Conservation (phyloP, 2,888 invertebrate genomes). For the Drosophila borealis region DNA sequence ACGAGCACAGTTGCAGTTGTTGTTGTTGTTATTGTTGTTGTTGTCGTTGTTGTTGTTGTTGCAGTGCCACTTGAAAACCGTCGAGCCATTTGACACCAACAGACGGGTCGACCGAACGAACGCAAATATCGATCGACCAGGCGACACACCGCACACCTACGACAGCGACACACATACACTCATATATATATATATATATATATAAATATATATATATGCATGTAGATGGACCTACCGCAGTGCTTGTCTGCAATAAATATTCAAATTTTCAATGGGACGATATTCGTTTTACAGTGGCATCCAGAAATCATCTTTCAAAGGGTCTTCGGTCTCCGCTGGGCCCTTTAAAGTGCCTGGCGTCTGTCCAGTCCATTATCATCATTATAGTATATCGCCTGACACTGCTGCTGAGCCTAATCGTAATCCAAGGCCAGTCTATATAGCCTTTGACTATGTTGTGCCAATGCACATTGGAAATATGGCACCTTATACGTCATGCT, state of each 20-base stretch:
- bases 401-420: background rate
- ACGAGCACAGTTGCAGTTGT: slow-evolving; percentile 28
- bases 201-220: background rate
- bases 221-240: slow-evolving; percentile 60
- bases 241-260: slow-evolving; percentile 67
- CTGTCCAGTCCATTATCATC: slow-evolving; percentile 44
- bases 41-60: slow-evolving; percentile 32
- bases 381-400: background rate
- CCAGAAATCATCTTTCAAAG: slow-evolving; percentile 55
- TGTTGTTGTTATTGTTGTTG: slow-evolving; percentile 7
- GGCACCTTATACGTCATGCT: slow-evolving; percentile 25
- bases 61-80: slow-evolving; percentile 56
- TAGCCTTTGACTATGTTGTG: slow-evolving; percentile 6
- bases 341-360: slow-evolving; percentile 63
- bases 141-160: slow-evolving; percentile 70
- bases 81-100: slow-evolving; percentile 71
- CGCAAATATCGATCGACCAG: slow-evolving; percentile 46
- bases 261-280: slow-evolving; percentile 39
- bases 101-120: slow-evolving; percentile 26
- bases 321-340: slow-evolving; percentile 25
- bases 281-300: slow-evolving; percentile 70
- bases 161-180: slow-evolving; percentile 15
- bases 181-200: background rate
- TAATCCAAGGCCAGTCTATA: slow-evolving; percentile 26
- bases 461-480: background rate